Base-by-base conservation (phyloP, 2,888 invertebrate species). In the Andricus curvator region DNA sequence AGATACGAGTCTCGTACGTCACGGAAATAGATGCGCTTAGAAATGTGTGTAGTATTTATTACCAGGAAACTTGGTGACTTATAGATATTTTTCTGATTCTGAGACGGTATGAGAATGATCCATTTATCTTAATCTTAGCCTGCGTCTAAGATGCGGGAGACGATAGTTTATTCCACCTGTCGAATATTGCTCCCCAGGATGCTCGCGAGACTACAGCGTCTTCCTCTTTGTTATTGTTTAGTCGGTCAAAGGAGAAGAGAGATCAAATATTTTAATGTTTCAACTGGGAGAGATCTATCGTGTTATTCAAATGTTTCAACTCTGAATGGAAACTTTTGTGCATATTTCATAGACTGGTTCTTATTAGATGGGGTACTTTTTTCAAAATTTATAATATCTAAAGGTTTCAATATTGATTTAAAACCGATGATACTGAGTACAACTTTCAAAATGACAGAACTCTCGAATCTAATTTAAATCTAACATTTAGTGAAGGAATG, bases 101-200 rank as follows among this genome's bases (percentile, higher is more conserved):
- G 44, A 70, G 68, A 11, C 68, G 48, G 25, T 70, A 48, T 48
- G 33, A 70, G 48, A 70, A 70, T 56, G 70, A 70, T 70, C 70
- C 70, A 70, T 70, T 70, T 70, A 56, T 70, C 70, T 70, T 70
- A 70, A 70, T 70, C 70, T 22, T n/a, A 70, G 25, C 48, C 29
- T 29, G 29, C 25, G 51, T 51, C 70, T 15, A 25, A 51, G 20
- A 70, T 4, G 48, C 70, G 6, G 22, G 25, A 25, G 70, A 48
- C 51, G 70, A 70, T 70, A 29, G 29, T 70, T 70, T 70, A 51
- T 56, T 70, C 29, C 51, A 70, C 70, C 51, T 70, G 70, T 70
- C 70, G 51, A 70, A 48, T 70, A 70, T 70, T 70, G 8, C 33
- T 51, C 29, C 70, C 25, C 29, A 17, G 70, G 33, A 70, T 56